Evolutionary conservation across 2,113 vertebrate genomes (phyloP), one percentile per base, ranked within the genome.

Genomic region (Calyptommatus sinebrachiatus): DNA sequence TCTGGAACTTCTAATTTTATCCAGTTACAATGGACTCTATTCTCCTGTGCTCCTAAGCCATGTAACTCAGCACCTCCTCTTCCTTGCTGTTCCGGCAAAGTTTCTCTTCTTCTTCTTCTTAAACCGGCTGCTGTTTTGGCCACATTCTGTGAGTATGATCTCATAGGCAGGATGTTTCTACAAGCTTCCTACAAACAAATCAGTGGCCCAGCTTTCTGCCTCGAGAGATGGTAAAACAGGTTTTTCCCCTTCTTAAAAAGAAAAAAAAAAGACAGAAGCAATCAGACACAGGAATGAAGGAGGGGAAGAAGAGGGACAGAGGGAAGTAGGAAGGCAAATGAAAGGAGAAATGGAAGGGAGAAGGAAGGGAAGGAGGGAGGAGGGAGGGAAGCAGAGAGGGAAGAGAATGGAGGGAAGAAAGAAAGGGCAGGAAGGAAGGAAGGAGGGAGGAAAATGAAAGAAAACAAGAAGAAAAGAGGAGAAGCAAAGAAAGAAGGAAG

Each of bases 261-360:
- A 80, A 80, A n/a, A 81, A 67, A 79, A 66, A 66, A 14, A 28
- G 28, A 82, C 88, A 85, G 53, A 57, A 57, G 18, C 12, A 18
- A 57, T 5, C 53, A 57, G 16, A 57, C 14, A 57, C 50, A 16
- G 50, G 50, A 16, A 16, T 9, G 50, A 41, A 41, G 35, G 35
- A 41, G 35, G 50, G 50, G 8, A 16, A 8, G 8, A 14, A 57
- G 35, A 41, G 35, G 5, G 35, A 57, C 14, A 16, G 18, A 57
- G 18, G 53, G 14, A 57, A 57, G 53, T 12, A 57, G 11, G 53
- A 57, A 65, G 84, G 85, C 2, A 41, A 41, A 41, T 41, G 35
- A 41, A 41, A 41, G 35, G 35, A 41, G 35, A 41, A 41, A 41
- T 41, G 35, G 35, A 41, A 41, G 35, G 35, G 35, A 41, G 35